Evolutionary conservation across 2,797 vertebrate species (phyloP).

Genomic region (Danio kyathit): DNA sequence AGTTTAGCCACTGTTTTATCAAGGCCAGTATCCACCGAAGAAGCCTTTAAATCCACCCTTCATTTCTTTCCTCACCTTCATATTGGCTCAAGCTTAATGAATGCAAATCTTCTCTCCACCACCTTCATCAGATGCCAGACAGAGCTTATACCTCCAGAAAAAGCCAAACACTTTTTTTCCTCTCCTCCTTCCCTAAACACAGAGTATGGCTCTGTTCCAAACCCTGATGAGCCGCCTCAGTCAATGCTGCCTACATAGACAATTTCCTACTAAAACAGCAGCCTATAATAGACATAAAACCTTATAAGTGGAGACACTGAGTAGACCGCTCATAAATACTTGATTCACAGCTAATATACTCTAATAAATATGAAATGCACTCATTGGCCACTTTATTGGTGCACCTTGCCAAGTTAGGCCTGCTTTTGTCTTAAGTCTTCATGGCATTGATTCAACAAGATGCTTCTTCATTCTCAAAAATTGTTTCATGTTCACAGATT

Average conservation of each 20-base stretch:
- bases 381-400: too few species aligned
- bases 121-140: conserved; percentile 38
- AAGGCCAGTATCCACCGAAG: conserved; percentile 10
- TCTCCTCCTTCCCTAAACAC: neutral
- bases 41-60: conserved; percentile 26
- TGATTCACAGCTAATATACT: too few species aligned
- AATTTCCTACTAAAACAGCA: neutral
- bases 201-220: neutral
- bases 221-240: neutral
- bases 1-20: conserved; percentile 12
- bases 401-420: too few species aligned
- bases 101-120: conserved; percentile 53
- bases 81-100: conserved; percentile 46
- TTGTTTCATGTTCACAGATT: too few species aligned
- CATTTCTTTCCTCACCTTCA: conserved; percentile 23
- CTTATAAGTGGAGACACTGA: too few species aligned
- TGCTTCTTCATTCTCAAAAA: too few species aligned
- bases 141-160: conserved; percentile 24
- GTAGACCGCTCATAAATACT: too few species aligned
- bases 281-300: too few species aligned
- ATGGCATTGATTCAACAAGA: too few species aligned
- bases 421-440: too few species aligned
- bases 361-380: too few species aligned
- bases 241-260: conserved; percentile 1
- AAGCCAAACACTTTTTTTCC: neutral